Percentiles rank a stretch among this genome's conserved stretches.
Conservation (phyloP, 2,888 invertebrate species). For the Hypomecis atomaria region DNA sequence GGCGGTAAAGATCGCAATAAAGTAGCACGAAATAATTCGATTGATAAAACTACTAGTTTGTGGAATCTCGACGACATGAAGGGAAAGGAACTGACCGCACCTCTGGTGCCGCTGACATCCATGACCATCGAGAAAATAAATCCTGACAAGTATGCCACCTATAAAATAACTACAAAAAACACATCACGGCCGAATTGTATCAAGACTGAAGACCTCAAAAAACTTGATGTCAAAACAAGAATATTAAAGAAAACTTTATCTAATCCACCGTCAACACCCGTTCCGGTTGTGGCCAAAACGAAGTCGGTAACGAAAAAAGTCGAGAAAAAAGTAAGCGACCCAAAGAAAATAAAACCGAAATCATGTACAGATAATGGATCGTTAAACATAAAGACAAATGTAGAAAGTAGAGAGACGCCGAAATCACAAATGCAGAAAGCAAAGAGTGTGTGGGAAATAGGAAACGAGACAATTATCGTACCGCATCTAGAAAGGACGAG, state of each 20-base stretch:
- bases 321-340: slow-evolving; percentile 73
- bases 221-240: slow-evolving; percentile 82
- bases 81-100: slow-evolving; percentile 76
- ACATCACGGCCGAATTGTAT: slow-evolving; percentile 68
- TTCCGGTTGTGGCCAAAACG: slow-evolving; percentile 77
- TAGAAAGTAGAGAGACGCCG: slow-evolving; percentile 66
- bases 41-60: slow-evolving; percentile 84
- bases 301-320: slow-evolving; percentile 73
- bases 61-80: slow-evolving; percentile 86
- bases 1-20: slow-evolving; percentile 65
- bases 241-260: slow-evolving; percentile 82
- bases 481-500: slow-evolving; percentile 77
- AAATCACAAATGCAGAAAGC: slow-evolving; percentile 81
- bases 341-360: slow-evolving; percentile 76
- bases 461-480: slow-evolving; percentile 69
- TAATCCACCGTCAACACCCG: slow-evolving; percentile 80
- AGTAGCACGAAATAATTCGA: slow-evolving; percentile 76
- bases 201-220: slow-evolving; percentile 77
- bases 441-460: slow-evolving; percentile 83
- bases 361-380: slow-evolving; percentile 67
- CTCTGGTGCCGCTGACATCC: slow-evolving; percentile 69
- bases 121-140: slow-evolving; percentile 72
- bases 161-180: slow-evolving; percentile 79
- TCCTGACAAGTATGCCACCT: slow-evolving; percentile 80
- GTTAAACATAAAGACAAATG: slow-evolving; percentile 71